phyloP scores from a whole-genome alignment of 2,113 vertebrate species.

The Rhinopomastus cyanomelas region DNA sequence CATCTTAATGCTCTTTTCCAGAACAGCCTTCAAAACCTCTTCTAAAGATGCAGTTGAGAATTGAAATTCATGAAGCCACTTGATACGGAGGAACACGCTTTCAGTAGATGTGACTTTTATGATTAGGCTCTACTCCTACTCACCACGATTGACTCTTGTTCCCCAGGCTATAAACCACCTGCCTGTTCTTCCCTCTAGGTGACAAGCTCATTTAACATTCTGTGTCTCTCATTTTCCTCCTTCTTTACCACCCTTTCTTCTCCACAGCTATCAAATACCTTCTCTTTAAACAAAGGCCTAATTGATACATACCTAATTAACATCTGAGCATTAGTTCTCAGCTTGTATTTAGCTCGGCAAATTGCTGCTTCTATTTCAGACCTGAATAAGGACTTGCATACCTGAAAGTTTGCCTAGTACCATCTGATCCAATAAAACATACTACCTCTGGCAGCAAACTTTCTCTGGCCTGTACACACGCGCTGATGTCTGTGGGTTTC shows the following conservation, averaged over 20 bases:
- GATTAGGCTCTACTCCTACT: conserved; percentile 57
- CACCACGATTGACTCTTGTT: conserved; percentile 30
- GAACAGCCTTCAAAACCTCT: not conserved
- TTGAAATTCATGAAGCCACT: conserved; percentile 32
- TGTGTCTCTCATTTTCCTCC: conserved; percentile 41
- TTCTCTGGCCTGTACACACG: not conserved
- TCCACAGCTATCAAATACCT: not conserved
- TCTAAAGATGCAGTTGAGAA: not conserved
- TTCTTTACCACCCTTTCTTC: conserved; percentile 20
- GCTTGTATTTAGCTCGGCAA: conserved; percentile 43
- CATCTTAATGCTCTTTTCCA: not conserved
- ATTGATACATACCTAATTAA: conserved; percentile 52
- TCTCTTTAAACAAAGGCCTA: conserved; percentile 51
- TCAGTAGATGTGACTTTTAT: conserved; percentile 39
- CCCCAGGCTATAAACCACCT: conserved; percentile 51
- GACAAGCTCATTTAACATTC: conserved; percentile 52
- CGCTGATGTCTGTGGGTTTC: not conserved
- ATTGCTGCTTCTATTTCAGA: conserved; percentile 58
- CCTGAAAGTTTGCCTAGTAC: not conserved
- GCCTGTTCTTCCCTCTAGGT: conserved; percentile 32
- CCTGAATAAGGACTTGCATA: not conserved
- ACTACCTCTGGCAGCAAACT: not conserved
- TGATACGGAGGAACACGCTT: not conserved
- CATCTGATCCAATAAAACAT: not conserved
- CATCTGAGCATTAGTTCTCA: conserved; percentile 20